Conservation (phyloP, 2,888 invertebrate species). For the Gandaritis pyraliata region DNA sequence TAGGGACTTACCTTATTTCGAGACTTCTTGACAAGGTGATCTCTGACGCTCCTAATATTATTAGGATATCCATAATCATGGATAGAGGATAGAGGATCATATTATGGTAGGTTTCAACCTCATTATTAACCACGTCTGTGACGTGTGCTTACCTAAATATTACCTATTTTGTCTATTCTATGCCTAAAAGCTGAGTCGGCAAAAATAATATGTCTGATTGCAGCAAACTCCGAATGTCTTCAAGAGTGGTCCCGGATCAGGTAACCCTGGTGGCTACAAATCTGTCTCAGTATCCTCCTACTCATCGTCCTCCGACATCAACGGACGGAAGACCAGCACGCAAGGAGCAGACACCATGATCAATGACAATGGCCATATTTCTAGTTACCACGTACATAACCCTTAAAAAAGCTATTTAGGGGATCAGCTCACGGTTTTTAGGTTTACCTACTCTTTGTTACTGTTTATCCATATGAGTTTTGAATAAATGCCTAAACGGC, state of each 20-base stretch:
- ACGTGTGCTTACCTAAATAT: too few species aligned
- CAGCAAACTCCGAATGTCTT: conserved; percentile 80
- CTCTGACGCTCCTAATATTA: too few species aligned
- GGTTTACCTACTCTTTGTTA: neutral
- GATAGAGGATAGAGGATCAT: too few species aligned
- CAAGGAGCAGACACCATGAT: conserved; percentile 87
- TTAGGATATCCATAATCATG: too few species aligned
- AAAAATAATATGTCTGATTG: conserved; percentile 1
- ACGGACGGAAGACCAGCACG: conserved; percentile 83
- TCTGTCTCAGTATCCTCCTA: conserved; percentile 87
- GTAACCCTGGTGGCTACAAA: conserved; percentile 46
- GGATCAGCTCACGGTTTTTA: neutral
- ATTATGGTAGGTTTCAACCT: too few species aligned
- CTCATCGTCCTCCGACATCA: conserved; percentile 82
- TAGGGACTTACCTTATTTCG: too few species aligned
- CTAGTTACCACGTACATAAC: conserved; percentile 82
- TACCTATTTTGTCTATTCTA: too few species aligned
- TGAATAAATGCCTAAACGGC: conserved; percentile 19
- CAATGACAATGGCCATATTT: conserved; percentile 90
- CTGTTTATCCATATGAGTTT: conserved; percentile 12
- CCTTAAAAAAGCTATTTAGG: conserved; percentile 47
- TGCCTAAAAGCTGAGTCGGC: too few species aligned
- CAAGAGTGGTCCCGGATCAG: conserved; percentile 56
- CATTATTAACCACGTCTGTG: too few species aligned
- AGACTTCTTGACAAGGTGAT: too few species aligned